Evolutionary conservation across 1,140 invertebrate species (phyloP), one percentile per base, ranked within the genome.

Genomic region (Sycobia sp.): DNA sequence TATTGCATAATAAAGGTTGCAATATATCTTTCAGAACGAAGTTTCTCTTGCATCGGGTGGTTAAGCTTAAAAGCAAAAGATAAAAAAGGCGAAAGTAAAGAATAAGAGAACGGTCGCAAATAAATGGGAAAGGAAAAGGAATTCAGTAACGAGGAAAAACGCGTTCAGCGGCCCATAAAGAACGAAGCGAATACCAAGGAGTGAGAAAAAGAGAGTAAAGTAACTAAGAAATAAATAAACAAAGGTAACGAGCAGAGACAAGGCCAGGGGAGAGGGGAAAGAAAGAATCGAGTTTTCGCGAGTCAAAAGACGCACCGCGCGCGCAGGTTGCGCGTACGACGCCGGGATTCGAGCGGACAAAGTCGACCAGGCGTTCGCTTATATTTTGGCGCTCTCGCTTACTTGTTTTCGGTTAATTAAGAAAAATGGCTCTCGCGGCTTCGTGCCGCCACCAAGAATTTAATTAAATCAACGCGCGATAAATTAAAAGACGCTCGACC

Each of bases 381-480:
- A 23, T 34, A 29, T 66, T 57, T 62, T 23, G 47, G 29, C 23
- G 25, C n/a, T 3, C 47, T 32, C 29, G 27, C 36, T 57, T 41
- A 32, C 51, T 49, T n/a, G 57, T 50, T 47, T 46, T 44, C 56
- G 44, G 66, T 63, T 67, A 67, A 67, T 67, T 67, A 67, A 67
- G 66, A 67, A 67, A 67, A 67, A 67, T 56, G 61, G 66, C 56
- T 67, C 56, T 59, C 49, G 60, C 38, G 61, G 66, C 43, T 63
- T 41, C 36, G 3, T 51, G 27, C 29, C 58, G 39, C 50, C 22
- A 41, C 29, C 22, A 58, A 25, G 20, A 63, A 64, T 72, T 72
- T 72, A 72, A 73, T 74, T 72, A 72, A 74, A 74, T 71, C 65
- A 72, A 74, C 67, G 65, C 65, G 65, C 71, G 66, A 74, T 73